Base-by-base conservation (phyloP, 2,797 vertebrate genomes). In the Sparidentex hasta region DNA sequence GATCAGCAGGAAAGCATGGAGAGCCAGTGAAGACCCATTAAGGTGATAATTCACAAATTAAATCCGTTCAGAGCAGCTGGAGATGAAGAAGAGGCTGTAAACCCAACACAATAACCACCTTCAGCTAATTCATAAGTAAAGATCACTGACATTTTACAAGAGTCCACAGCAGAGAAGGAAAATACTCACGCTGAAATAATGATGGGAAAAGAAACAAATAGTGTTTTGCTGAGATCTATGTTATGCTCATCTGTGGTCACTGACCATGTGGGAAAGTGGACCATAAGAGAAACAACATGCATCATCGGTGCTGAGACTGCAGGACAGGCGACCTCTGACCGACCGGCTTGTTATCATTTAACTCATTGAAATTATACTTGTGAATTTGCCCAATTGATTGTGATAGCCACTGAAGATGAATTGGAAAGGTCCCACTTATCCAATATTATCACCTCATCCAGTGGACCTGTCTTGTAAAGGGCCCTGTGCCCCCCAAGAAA, bases 1-100 rank as follows among this genome's bases (percentile, higher is more conserved):
- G 51, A 11, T 50, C 69, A 46, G 29, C 64, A 0, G 11, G 12
- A 58, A 51, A 50, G 11, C 46, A 33, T 71, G 67, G 11, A 47
- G 7, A 14, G 33, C 3, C 16, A 54, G 29, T 51, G 3, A 64
- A 58, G 52, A 57, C 21, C 38, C 7, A 57, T 63, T 38, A 25
- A 18, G 25, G 54, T 57, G 71, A 72, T 29, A 76, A 43, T 57
- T 65, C 11, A 48, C n/a, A 8, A 29, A 44, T 72, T 47, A 72
- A 38, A 55, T 75, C 64, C 73, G 64, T 25, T 23, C 50, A 78
- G 58, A 85, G 1, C 33, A 81, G 50, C 64, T 41, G 56, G 63
- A 48, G 72, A 62, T 38, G 33, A 4, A 54, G 59, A 57, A 17
- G 65, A 74, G 56, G 48, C 59, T 63, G 58, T 21, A 62, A 75